Percentiles rank a stretch among this genome's conserved stretches.
Evolutionary conservation across 1,140 invertebrate species (phyloP).

Genomic region (Ericerus pela): DNA sequence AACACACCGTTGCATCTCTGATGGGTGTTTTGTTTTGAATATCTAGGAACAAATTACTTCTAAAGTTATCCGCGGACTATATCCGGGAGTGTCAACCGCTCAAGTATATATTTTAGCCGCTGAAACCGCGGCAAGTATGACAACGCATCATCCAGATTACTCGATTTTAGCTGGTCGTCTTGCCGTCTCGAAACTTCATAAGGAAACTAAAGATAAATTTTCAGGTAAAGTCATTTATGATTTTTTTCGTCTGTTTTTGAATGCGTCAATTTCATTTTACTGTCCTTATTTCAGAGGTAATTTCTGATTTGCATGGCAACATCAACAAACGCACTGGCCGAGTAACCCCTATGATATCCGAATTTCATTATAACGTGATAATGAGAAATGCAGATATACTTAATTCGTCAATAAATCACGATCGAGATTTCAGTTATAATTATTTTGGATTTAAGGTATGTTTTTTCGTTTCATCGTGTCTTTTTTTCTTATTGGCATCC

Average conservation of each 20-base stretch:
- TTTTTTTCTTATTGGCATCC: no score
- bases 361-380: conserved; percentile 68
- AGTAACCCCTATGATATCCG: conserved; percentile 67
- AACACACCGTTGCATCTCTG: not conserved
- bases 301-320: conserved; percentile 69
- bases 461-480: no score
- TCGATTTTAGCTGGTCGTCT: conserved; percentile 88
- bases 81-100: conserved; percentile 88
- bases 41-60: conserved; percentile 60
- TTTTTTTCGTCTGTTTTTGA: not conserved
- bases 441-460: conserved; percentile 96
- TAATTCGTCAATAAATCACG: conserved; percentile 94
- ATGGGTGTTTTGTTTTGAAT: conserved; percentile 18
- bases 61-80: conserved; percentile 84
- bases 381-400: conserved; percentile 72
- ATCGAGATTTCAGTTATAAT: conserved; percentile 92
- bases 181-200: conserved; percentile 93
- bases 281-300: conserved; percentile 58
- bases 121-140: conserved; percentile 91
- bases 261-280: conserved; percentile 12
- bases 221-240: conserved; percentile 43
- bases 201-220: conserved; percentile 84
- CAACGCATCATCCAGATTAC: conserved; percentile 93
- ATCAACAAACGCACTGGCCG: conserved; percentile 54
- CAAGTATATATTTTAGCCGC: conserved; percentile 95